Percentiles rank a stretch among this genome's conserved stretches.
phyloP scores from a whole-genome alignment of 2,113 vertebrate species.

The Hydropotes inermis region DNA sequence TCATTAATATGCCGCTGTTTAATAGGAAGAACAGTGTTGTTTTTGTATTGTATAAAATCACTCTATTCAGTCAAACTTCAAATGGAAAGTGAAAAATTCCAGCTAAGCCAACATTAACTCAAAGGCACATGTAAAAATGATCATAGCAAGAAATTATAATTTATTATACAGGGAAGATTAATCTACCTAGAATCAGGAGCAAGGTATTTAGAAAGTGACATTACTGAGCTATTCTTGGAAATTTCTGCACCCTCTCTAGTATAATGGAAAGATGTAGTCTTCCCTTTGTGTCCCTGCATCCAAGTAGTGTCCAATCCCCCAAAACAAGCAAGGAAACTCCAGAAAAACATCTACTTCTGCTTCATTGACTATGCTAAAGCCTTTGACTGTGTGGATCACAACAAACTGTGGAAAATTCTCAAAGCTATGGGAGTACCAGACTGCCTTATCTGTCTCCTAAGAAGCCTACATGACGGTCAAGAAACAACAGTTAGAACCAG shows the following conservation, averaged over 20 bases:
- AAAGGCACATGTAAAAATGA: conserved; percentile 1
- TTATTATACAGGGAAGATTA: neutral
- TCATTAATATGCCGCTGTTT: neutral
- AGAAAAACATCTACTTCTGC: neutral
- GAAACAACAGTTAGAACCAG: neutral
- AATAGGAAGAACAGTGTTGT: neutral
- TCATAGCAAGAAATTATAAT: neutral
- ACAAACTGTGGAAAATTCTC: neutral
- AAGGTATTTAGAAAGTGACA: neutral
- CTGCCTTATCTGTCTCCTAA: neutral
- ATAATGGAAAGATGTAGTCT: neutral
- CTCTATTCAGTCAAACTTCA: neutral
- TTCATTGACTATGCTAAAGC: neutral
- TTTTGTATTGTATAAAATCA: neutral
- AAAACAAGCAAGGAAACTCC: neutral
- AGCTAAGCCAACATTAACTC: neutral
- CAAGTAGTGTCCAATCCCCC: neutral
- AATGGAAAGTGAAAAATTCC: neutral
- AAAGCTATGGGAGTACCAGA: neutral
- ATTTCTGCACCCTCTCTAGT: neutral
- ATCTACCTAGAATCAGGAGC: neutral
- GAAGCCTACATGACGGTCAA: neutral
- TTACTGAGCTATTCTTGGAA: neutral
- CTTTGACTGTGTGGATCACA: neutral
- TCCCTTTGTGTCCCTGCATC: neutral